These are phyloP conservation scores for Tetranychus truncatus DNA, from an alignment of 2,888 invertebrate species.

Conservation along the genomic window DNA sequence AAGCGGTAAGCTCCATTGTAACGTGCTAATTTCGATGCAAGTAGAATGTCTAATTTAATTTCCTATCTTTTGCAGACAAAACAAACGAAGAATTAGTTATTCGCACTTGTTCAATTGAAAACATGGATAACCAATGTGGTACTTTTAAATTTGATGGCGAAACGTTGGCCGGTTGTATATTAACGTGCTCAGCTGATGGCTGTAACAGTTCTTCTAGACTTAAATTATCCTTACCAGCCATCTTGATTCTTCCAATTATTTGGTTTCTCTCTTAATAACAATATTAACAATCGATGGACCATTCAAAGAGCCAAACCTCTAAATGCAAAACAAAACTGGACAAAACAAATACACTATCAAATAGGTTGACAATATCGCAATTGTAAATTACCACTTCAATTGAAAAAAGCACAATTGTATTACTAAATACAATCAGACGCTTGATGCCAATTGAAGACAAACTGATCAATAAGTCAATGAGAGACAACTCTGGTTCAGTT, in stretches of 20 bases:
- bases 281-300: too few species aligned
- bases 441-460: too few species aligned
- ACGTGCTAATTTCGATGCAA: slow-evolving; percentile 6
- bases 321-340: background rate
- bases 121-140: slow-evolving; percentile 40
- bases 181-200: slow-evolving; percentile 38
- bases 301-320: background rate
- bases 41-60: slow-evolving; percentile 2
- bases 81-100: slow-evolving; percentile 35
- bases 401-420: too few species aligned
- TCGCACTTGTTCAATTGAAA: slow-evolving; percentile 37
- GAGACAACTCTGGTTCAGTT: too few species aligned
- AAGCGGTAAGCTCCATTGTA: slow-evolving; percentile 32
- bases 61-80: slow-evolving; percentile 23
- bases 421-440: too few species aligned
- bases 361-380: too few species aligned
- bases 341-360: too few species aligned
- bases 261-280: background rate
- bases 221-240: background rate
- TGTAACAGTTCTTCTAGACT: slow-evolving; percentile 32
- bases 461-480: too few species aligned
- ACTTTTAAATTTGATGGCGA: slow-evolving; percentile 36
- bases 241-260: background rate
- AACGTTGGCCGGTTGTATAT: slow-evolving; percentile 37
- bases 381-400: too few species aligned